Evolutionary conservation across 2,888 invertebrate genomes (phyloP).

Genomic region (Ptycholaimellus sp.): DNA sequence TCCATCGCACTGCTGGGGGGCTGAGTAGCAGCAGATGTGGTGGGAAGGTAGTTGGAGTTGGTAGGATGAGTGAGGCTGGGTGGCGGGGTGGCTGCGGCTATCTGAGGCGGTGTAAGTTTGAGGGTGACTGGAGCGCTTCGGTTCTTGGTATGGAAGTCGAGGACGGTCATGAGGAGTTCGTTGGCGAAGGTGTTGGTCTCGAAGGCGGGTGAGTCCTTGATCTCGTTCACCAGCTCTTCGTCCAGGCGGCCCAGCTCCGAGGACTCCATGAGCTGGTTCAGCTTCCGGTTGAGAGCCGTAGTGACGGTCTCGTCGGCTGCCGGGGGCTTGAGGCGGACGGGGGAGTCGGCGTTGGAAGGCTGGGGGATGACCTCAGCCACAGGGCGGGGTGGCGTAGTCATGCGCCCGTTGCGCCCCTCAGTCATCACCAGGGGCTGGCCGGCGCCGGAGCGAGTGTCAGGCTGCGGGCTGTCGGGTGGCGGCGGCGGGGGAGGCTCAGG

Average conservation of each 20-base stretch:
- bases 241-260: constrained; percentile 2
- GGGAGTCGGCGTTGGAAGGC: neutral
- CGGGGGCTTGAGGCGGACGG: neutral
- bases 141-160: constrained; percentile 1
- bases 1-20: too few species aligned
- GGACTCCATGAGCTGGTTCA: constrained; percentile 7
- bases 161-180: constrained; percentile 6
- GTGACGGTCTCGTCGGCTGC: constrained; percentile 3
- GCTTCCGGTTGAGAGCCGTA: constrained; percentile 3
- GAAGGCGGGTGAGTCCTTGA: constrained; percentile 1
- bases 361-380: too few species aligned
- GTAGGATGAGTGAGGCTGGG: too few species aligned
- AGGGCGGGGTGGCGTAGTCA: too few species aligned
- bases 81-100: too few species aligned
- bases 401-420: neutral
- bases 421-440: neutral
- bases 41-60: too few species aligned
- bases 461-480: neutral
- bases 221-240: constrained; percentile 2
- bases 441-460: neutral
- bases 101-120: neutral
- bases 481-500: neutral
- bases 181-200: constrained; percentile 4
- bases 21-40: too few species aligned
- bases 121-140: neutral